Evolutionary conservation across 2,797 vertebrate genomes (phyloP), one percentile per base, ranked within the genome.

Genomic region (Danio tinwini): DNA sequence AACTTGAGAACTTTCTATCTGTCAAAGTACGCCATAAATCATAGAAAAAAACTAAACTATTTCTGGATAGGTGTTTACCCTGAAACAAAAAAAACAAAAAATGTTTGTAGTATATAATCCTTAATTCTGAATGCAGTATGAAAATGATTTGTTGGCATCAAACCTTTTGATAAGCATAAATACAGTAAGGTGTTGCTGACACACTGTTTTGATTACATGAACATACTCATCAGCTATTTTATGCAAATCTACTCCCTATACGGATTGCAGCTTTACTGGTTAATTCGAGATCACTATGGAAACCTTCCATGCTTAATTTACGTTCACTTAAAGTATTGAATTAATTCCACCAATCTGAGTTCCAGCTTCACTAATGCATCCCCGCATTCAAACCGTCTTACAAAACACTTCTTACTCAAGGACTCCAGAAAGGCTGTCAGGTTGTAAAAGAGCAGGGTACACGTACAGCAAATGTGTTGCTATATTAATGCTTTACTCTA

Each of bases 281-380:
- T 29, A 78, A 61, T 69, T 42, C 65, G 52, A 16, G n/a, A 78
- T 79, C 67, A 47, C 77, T 64, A 72, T 79, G 77, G 77, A 72
- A 79, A 79, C 77, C 68, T 14, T 64, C 68, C 47, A 59, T 53
- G 49, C 49, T 55, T 79, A 72, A 72, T 79, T 79, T 53, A 53
- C 17, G 17, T 64, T 47, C 49, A 44, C 65, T 53, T 72, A 44
- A 78, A 79, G 59, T 42, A 42, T 40, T 59, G 44, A 61, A 78
- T 78, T 70, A 40, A 69, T 70, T 79, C 68, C 65, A 59, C 44
- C 65, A 62, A 16, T 62, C 29, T 17, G 44, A 62, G 13, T 74
- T 37, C 16, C 29, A 16, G 44, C 45, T 40, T 17, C 29, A 49
- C 65, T 59, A 69, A 70, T 50, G 55, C 44, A 50, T 42, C 9